Conservation (phyloP, 2,797 vertebrate species). For the Sebastes trivittatus region DNA sequence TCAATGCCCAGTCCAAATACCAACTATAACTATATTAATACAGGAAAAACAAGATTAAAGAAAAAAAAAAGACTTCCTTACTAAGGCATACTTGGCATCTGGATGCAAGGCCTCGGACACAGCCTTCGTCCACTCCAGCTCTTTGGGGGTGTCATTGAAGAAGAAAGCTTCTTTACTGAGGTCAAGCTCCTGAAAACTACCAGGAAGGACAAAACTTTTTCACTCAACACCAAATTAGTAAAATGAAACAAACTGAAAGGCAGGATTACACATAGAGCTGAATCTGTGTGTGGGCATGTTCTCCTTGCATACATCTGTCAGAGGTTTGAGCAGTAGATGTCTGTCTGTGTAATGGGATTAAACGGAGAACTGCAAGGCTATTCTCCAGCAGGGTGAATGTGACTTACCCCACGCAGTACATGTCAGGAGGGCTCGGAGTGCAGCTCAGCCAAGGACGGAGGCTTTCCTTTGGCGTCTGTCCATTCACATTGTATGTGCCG, state of each 20-base stretch:
- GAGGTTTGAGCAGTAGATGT: slow-evolving; percentile 13
- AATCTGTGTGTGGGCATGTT: slow-evolving; percentile 21
- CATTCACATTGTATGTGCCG: slow-evolving; percentile 97
- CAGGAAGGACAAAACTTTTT: slow-evolving; percentile 16
- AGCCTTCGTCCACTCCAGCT: slow-evolving; percentile 95
- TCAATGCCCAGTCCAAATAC: background rate
- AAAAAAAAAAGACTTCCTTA: slow-evolving; percentile 73
- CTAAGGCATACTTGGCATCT: slow-evolving; percentile 94
- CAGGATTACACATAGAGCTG: slow-evolving; percentile 12
- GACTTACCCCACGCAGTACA: slow-evolving; percentile 94
- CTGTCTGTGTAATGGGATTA: slow-evolving; percentile 39
- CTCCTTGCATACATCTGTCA: slow-evolving; percentile 25
- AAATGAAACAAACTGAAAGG: slow-evolving; percentile 22
- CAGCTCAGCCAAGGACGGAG: slow-evolving; percentile 89
- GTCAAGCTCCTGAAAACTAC: slow-evolving; percentile 97
- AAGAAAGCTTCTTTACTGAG: slow-evolving; percentile 98
- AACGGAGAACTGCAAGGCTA: background rate
- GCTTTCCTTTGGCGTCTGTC: slow-evolving; percentile 90
- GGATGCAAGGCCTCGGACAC: slow-evolving; percentile 92
- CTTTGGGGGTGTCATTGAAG: slow-evolving; percentile 96
- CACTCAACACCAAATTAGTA: background rate
- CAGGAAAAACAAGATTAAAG: background rate
- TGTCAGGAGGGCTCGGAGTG: slow-evolving; percentile 87
- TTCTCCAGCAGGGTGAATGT: slow-evolving; percentile 1
- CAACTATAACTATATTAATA: background rate